Evolutionary conservation across 2,888 invertebrate species (phyloP).

Genomic region (Calliphora vomitoria): DNA sequence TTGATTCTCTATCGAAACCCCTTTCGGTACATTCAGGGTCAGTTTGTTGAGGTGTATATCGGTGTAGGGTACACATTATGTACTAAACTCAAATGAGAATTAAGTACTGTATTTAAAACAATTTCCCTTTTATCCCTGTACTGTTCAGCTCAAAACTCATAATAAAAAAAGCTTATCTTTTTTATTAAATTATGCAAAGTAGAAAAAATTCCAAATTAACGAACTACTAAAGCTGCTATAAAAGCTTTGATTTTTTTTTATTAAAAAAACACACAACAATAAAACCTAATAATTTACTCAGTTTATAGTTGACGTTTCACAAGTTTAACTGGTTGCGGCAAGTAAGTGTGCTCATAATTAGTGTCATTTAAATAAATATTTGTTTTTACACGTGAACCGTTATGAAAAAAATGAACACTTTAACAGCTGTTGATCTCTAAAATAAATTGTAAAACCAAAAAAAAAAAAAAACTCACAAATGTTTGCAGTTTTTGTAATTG

Average conservation of each 20-base stretch:
- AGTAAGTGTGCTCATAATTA: slow-evolving; percentile 18
- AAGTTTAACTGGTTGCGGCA: background rate
- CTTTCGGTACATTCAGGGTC: too few relatives aligned
- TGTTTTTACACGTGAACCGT: slow-evolving; percentile 3
- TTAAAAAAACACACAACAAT: background rate
- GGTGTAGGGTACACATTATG: too few relatives aligned
- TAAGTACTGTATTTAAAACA: background rate
- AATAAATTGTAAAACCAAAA: background rate
- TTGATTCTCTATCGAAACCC: too few relatives aligned
- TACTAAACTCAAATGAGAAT: too few relatives aligned
- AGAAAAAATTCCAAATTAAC: slow-evolving; percentile 5
- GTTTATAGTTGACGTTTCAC: slow-evolving; percentile 41
- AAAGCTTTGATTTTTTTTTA: background rate
- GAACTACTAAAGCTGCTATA: background rate
- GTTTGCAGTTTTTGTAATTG: background rate
- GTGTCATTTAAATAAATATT: background rate
- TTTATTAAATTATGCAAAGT: background rate
- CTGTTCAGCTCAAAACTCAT: background rate
- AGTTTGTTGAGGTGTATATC: too few relatives aligned
- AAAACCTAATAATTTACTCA: slow-evolving; percentile 1
- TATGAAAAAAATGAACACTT: background rate
- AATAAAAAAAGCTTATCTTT: background rate
- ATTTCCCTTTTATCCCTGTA: slow-evolving; percentile 2
- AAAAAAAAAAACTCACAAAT: background rate
- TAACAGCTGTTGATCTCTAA: slow-evolving; percentile 1